These are phyloP conservation scores for Eubasilissa regina DNA, from an alignment of 1,140 invertebrate genomes.

Conservation along the genomic window DNA sequence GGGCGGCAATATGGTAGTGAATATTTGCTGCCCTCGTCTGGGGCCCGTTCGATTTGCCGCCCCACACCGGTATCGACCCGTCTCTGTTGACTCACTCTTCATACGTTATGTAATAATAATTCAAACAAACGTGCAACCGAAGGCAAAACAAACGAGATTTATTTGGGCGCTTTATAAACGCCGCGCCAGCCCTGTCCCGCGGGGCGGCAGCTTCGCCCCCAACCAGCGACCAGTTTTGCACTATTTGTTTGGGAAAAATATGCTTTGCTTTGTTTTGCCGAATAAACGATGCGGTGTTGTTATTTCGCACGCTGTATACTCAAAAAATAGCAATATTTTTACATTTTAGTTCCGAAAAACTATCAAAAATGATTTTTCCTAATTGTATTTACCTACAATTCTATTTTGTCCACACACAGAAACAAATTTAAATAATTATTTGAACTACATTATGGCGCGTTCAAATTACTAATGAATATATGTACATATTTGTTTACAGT, in stretches of 20 bases:
- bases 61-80: slow-evolving; percentile 30
- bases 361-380: too few species aligned
- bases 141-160: slow-evolving; percentile 46
- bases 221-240: slow-evolving; percentile 4
- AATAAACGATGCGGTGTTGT: slow-evolving; percentile 4
- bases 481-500: too few species aligned
- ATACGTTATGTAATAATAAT: slow-evolving; percentile 48
- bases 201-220: background rate
- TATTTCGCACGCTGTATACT: background rate
- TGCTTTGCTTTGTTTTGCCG: slow-evolving; percentile 2
- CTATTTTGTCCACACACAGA: too few species aligned
- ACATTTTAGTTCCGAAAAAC: too few species aligned
- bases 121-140: slow-evolving; percentile 47
- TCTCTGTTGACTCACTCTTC: slow-evolving; percentile 44
- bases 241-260: background rate
- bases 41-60: background rate
- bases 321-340: too few species aligned
- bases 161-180: slow-evolving; percentile 37
- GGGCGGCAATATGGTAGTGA: background rate
- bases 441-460: too few species aligned
- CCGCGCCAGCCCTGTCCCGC: slow-evolving; percentile 31
- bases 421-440: too few species aligned
- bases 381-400: too few species aligned
- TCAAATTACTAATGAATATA: too few species aligned
- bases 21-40: background rate